Evolutionary conservation across 2,113 vertebrate species (phyloP).

Genomic region (Bothrops jararaca): DNA sequence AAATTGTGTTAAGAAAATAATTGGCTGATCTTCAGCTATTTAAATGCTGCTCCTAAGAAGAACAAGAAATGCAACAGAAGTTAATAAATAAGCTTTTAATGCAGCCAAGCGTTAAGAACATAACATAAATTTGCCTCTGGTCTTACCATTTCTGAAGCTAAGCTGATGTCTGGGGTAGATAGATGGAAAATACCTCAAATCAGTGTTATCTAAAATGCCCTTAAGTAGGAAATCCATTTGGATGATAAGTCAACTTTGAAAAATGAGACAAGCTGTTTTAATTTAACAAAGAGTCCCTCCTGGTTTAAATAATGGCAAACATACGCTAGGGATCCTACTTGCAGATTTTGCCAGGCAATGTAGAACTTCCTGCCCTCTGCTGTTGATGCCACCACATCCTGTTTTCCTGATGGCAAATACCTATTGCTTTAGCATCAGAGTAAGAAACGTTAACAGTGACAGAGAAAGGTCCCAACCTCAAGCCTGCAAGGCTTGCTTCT

Average conservation of each 20-base stretch:
- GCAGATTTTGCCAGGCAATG: not conserved
- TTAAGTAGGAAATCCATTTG: not conserved
- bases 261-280: not conserved
- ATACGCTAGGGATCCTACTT: not conserved
- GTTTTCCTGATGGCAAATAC: not conserved
- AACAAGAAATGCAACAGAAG: not conserved
- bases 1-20: not conserved
- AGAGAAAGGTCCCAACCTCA: not conserved
- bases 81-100: constrained; percentile 17
- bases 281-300: not conserved
- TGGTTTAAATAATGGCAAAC: not conserved
- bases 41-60: not conserved
- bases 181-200: rapidly evolving
- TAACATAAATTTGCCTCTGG: not conserved
- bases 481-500: not conserved
- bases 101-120: not conserved
- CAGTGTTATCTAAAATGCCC: not conserved
- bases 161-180: not conserved
- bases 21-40: not conserved
- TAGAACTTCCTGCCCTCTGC: not conserved
- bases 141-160: not conserved
- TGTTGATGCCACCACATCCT: constrained; percentile 55
- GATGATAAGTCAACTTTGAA: not conserved
- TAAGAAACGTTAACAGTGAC: not conserved
- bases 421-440: constrained; percentile 28